phyloP scores from a whole-genome alignment of 1,140 invertebrate genomes.

The Bombus cullumanus region DNA sequence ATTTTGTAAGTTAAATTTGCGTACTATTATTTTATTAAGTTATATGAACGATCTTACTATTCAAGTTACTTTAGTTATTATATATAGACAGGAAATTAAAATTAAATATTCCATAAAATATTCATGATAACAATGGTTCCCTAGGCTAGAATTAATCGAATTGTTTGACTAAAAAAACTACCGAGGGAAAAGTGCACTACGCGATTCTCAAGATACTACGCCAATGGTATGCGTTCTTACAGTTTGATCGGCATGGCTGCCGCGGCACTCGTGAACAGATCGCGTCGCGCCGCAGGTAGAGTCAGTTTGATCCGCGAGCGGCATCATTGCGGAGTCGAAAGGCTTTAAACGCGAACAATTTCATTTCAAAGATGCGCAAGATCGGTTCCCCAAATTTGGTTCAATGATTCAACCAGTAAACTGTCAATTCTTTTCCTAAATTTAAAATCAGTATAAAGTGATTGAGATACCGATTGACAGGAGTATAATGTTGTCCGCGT shows the following conservation, averaged over 20 bases:
- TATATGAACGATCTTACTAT: neutral
- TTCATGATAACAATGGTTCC: neutral
- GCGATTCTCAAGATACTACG: neutral
- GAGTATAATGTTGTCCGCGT: neutral
- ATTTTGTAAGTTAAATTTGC: neutral
- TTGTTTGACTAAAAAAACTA: neutral
- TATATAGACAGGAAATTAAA: neutral
- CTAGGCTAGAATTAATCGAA: neutral
- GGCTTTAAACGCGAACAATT: neutral
- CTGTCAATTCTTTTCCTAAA: neutral
- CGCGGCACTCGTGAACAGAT: conserved; percentile 19
- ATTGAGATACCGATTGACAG: conserved; percentile 3
- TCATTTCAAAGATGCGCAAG: neutral
- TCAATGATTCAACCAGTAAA: neutral
- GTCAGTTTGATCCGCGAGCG: conserved; percentile 33
- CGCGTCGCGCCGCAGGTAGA: conserved; percentile 33
- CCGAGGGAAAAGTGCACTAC: too few species aligned
- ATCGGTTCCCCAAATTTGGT: neutral
- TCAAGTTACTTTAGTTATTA: neutral
- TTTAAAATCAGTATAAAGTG: neutral
- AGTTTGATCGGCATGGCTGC: conserved; percentile 47
- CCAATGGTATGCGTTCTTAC: conserved; percentile 39
- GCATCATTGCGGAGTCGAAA: neutral
- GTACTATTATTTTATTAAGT: neutral
- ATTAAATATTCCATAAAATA: neutral